These are phyloP conservation scores for Drosophila dives DNA, from an alignment of 2,888 invertebrate genomes.

Conservation along the genomic window DNA sequence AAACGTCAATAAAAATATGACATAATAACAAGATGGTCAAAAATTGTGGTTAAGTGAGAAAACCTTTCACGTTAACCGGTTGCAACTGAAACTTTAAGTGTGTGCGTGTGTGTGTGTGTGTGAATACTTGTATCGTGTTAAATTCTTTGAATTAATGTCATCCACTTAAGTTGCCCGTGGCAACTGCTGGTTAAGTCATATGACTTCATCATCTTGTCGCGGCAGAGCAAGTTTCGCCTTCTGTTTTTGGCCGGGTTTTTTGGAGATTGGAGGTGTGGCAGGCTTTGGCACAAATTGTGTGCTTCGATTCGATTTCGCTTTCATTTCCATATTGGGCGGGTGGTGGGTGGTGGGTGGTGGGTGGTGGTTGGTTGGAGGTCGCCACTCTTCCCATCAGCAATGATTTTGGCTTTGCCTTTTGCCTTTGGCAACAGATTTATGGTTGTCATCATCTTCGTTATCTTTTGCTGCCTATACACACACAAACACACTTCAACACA, in stretches of 20 bases:
- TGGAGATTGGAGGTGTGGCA: background rate
- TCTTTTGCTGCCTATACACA: slow-evolving; percentile 9
- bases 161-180: slow-evolving; percentile 3
- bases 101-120: background rate
- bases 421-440: slow-evolving; percentile 22
- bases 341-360: background rate
- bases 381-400: background rate
- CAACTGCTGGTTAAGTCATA: slow-evolving; percentile 53
- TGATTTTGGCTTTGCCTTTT: slow-evolving; percentile 6
- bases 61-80: background rate
- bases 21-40: background rate
- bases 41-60: background rate
- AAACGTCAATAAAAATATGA: background rate
- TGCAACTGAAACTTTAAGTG: background rate
- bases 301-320: slow-evolving; percentile 18
- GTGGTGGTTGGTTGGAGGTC: background rate
- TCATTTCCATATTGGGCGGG: slow-evolving; percentile 12
- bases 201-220: slow-evolving; percentile 32
- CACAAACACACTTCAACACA: background rate
- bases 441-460: slow-evolving; percentile 21
- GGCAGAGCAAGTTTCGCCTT: slow-evolving; percentile 8
- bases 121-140: background rate
- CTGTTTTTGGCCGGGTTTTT: background rate
- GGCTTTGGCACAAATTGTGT: slow-evolving; percentile 2
- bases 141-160: slow-evolving; percentile 16